Percentiles rank a stretch among this genome's conserved stretches.
phyloP scores from a whole-genome alignment of 2,888 invertebrate genomes.

The Lydus trimaculatus region DNA sequence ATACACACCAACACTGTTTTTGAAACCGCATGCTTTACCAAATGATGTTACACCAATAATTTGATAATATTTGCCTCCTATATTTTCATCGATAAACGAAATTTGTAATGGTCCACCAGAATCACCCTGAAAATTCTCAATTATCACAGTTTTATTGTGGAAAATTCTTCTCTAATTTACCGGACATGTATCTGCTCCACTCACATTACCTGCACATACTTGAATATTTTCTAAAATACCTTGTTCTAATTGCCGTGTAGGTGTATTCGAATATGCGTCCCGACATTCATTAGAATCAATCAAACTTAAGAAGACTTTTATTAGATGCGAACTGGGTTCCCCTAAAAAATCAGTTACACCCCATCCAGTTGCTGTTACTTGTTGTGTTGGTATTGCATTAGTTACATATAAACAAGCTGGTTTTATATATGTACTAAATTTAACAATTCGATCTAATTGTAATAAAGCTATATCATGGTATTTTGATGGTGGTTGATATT shows the following conservation, averaged over 20 bases:
- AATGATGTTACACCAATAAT: conserved; percentile 63
- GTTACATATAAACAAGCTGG: conserved; percentile 60
- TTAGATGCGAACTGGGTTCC: conserved; percentile 54
- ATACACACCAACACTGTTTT: conserved; percentile 58
- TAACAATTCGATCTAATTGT: conserved; percentile 52
- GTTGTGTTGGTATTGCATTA: conserved; percentile 32
- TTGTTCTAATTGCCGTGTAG: conserved; percentile 45
- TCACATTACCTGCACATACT: conserved; percentile 64
- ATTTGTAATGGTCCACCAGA: conserved; percentile 69
- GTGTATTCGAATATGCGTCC: conserved; percentile 40
- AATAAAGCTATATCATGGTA: conserved; percentile 65
- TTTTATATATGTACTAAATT: conserved; percentile 56
- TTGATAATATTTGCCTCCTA: conserved; percentile 60
- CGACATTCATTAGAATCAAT: conserved; percentile 56
- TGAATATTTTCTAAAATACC: conserved; percentile 62
- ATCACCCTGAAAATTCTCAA: conserved; percentile 63
- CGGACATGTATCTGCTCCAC: conserved; percentile 63
- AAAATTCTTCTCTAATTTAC: conserved; percentile 46
- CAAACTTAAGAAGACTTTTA: conserved; percentile 63
- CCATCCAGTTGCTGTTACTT: conserved; percentile 61
- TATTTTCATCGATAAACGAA: conserved; percentile 41
- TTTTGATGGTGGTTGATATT: conserved; percentile 53
- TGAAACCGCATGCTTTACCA: conserved; percentile 59
- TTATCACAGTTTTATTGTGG: too few species aligned
- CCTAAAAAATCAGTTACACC: conserved; percentile 58